Evolutionary conservation across 2,113 vertebrate genomes (phyloP).

Genomic region (Crotalus helleri): DNA sequence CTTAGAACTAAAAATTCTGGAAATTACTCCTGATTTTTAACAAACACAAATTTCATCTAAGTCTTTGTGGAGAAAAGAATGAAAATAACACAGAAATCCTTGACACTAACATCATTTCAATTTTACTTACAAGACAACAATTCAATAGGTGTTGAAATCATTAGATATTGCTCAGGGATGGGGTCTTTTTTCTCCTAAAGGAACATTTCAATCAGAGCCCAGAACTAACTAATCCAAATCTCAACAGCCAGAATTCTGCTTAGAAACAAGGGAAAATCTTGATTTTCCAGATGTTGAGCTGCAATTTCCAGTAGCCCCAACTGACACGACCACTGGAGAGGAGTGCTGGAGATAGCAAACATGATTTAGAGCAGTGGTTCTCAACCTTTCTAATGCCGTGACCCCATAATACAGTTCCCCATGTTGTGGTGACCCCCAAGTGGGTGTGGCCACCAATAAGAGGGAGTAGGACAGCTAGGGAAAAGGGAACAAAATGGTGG

Average conservation of each 20-base stretch:
- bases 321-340: not conserved
- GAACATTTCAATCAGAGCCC: slow-evolving; percentile 29
- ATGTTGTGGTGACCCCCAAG: too few species aligned
- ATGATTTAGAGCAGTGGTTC: too few species aligned
- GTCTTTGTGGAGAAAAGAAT: not conserved
- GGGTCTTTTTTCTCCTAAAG: slow-evolving; percentile 13
- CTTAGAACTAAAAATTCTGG: slow-evolving; percentile 1
- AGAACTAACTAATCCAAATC: slow-evolving; percentile 29
- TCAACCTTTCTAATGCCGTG: too few species aligned
- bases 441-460: too few species aligned
- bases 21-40: slow-evolving; percentile 22
- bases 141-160: not conserved
- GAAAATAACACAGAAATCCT: not conserved
- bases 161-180: slow-evolving; percentile 26
- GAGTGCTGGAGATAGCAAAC: too few species aligned
- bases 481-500: too few species aligned
- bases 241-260: slow-evolving; percentile 35
- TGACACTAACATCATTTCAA: slow-evolving; percentile 13
- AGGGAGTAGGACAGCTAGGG: too few species aligned
- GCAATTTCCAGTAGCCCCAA: not conserved
- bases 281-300: not conserved
- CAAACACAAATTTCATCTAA: slow-evolving; percentile 3
- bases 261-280: slow-evolving; percentile 9
- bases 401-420: too few species aligned
- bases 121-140: not conserved